Evolutionary conservation across 2,113 vertebrate genomes (phyloP), one percentile per base, ranked within the genome.

Genomic region (Xiphorhynchus elegans): DNA sequence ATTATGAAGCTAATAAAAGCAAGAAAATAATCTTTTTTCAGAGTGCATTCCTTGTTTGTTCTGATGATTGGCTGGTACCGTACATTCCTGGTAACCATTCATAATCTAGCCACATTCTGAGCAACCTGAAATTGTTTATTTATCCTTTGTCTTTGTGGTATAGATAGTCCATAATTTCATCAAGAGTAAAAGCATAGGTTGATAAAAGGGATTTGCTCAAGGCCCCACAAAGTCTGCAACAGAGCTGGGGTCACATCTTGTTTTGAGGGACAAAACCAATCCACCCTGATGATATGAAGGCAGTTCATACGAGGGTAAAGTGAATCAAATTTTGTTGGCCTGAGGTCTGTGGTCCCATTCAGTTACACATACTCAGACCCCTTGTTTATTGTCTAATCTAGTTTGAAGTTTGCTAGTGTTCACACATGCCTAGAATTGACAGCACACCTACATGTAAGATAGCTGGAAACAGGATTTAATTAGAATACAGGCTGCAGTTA

Each of bases 271-370:
- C 17, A 66, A 73, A 66, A n/a, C 14, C 33, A 53, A 74, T 74
- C 26, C 35, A 24, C 52, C 20, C 28, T 0, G 1, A 37, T 25
- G 42, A 50, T 13, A 28, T 0, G 5, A 49, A 68, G 37, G 46
- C n/a, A 63, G 37, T 16, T 77, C 23, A 9, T 7, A 9, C 0
- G 2, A 50, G 25, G 25, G 29, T 64, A 13, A 80, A 55, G 55
- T 20, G 15, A 56, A 39, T 35, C 11, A 18, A 28, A 35, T 21
- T 6, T 11, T 53, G 14, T 16, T 79, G 35, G 63, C 44, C 17
- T 25, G 26, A 69, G 60, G 23, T 47, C 42, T 84, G 33, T 64
- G 21, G 14, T 64, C 33, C n/a, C 25, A 25, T 55, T 73, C 11
- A 18, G 26, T 52, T 26, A 50, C 25, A 47, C 40, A 19, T 31